phyloP scores from a whole-genome alignment of 2,797 vertebrate genomes.

The Gymnoscopelus microlampas region DNA sequence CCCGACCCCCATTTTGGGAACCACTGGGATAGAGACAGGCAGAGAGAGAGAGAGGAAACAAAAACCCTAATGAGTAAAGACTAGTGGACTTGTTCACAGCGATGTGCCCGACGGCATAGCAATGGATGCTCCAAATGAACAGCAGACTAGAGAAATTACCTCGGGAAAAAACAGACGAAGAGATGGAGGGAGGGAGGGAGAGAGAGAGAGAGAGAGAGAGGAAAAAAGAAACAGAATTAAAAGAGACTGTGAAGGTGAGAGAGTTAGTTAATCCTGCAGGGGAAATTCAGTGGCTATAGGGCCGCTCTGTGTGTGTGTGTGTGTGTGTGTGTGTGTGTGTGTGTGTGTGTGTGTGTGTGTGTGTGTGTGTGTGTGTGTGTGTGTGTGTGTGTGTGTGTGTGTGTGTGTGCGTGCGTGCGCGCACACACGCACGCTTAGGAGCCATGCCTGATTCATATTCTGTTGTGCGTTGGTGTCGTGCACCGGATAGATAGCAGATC shows the following conservation, averaged over 20 bases:
- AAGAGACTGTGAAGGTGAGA: not conserved
- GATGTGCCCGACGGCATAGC: not conserved
- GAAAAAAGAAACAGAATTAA: not conserved
- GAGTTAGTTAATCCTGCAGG: no score
- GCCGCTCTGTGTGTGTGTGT: not conserved
- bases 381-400: not conserved
- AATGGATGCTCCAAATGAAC: constrained; percentile 28
- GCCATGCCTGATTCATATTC: no score
- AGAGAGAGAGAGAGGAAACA: not conserved
- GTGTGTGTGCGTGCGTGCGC: no score
- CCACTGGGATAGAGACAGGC: not conserved
- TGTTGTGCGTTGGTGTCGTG: no score
- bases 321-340: not conserved
- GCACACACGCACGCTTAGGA: no score
- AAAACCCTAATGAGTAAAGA: constrained; percentile 39
- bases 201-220: not conserved
- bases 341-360: not conserved
- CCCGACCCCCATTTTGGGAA: no score
- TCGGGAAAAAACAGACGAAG: not conserved
- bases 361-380: not conserved
- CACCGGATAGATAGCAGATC: no score
- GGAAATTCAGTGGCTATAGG: no score
- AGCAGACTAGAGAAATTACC: not conserved
- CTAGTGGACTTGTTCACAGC: constrained; percentile 11
- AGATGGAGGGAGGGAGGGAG: not conserved